Evolutionary conservation across 1,140 invertebrate genomes (phyloP), one percentile per base, ranked within the genome.

Genomic region (Chelonus insularis): DNA sequence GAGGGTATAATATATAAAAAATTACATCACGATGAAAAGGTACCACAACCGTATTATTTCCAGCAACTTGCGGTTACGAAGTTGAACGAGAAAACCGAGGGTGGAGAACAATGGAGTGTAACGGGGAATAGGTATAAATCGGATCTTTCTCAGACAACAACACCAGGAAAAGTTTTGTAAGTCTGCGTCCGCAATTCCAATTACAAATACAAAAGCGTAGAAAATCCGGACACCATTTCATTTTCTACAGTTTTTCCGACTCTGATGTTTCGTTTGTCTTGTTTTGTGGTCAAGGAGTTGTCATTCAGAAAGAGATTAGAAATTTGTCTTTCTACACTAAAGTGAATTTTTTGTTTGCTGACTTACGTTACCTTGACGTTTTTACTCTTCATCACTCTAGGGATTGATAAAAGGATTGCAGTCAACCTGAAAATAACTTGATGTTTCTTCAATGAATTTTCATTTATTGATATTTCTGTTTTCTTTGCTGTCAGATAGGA

Each of bases 151-250:
- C n/a, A 39, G 54, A 32, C 41, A 36, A 57, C 39, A 21, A 29
- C 43, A 57, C 56, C 16, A 9, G 52, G 16, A 43, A 47, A 57
- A 20, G 43, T 57, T 57, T 32, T 16, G 41, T 45, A 20, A 47
- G 25, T 12, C 43, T n/a, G 21, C 32, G 18, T 32, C 41, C 41
- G n/a, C n/a, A 21, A 47, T 57, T 57, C 43, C 56, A 57, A 57
- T 57, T 57, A 57, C 56, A 47, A 57, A 34, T 43, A 57, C 56
- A 48, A 57, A 57, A 36, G 56, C 56, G 8, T n/a, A 14, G 25
- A 52, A 36, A 25, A 50, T 11, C 20, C 20, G n/a, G 16, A 25
- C 23, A 25, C n/a, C 11, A n/a, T 29, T 50, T 16, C 7, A 3
- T 34, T 25, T 57, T 12, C 21, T 47, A 14, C 16, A 34, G 20